Base-by-base conservation (phyloP, 2,797 vertebrate genomes). In the Rhadinocentrus ornatus region DNA sequence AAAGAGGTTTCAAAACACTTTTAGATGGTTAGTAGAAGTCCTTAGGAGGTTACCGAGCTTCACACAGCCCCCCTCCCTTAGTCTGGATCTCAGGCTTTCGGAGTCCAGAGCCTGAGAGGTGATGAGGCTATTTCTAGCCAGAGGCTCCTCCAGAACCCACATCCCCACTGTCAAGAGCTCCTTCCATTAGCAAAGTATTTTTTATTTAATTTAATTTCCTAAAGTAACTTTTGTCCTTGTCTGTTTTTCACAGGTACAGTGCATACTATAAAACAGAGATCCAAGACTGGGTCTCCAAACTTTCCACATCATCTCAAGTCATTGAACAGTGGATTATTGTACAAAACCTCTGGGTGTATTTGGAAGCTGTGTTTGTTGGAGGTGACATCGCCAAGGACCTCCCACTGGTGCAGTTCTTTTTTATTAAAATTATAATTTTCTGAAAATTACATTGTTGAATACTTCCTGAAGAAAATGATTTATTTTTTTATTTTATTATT, bases 331-430 rank as follows among this genome's bases (percentile, higher is more conserved):
- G 97, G 97, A 86, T 98, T 92, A 95, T 87, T 5, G 96, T 98
- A 18, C 97, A 98, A 83, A 97, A 96, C 77, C 66, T 97, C 62
- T 98, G 97, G 97, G 92, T 97, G 85, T 97, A 98, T 81, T 91
- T 98, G 87, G 97, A 98, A 90, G 96, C 96, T 57, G 95, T 98
- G 67, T 97, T 98, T 87, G 95, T 97, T 67, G 96, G 95, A 9
- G 96, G 96, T 74, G 96, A 98, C 78, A 97, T 98, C 58, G 96
- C 96, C 75, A 97, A 96, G 81, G 96, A 98, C 63, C 91, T 98
- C 73, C 97, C 96, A 55, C 96, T 97, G 95, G 97, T 98, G 90
- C 31, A n/a, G 15, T n/a, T n/a, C n/a, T n/a, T n/a, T n/a, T n/a
- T n/a, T n/a, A n/a, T n/a, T n/a, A n/a, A n/a, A n/a, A n/a, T 27